phyloP scores from a whole-genome alignment of 1,140 invertebrate genomes.

The Matsumurasca onukii region DNA sequence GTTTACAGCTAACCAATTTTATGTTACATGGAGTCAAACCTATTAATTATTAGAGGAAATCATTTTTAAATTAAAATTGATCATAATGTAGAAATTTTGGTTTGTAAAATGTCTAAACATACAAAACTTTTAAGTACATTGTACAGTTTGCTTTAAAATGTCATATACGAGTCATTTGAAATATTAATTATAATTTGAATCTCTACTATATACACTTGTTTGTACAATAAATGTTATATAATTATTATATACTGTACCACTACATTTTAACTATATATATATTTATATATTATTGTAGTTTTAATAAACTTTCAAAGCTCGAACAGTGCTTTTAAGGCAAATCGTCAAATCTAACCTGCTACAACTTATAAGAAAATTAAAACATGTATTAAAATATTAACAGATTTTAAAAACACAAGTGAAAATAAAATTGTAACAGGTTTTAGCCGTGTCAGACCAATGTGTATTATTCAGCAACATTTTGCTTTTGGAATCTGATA shows the following conservation, averaged over 20 bases:
- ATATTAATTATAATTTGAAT: slow-evolving; percentile 27
- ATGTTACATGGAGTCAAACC: slow-evolving; percentile 16
- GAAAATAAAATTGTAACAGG: too few species aligned
- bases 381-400: too few species aligned
- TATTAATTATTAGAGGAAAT: slow-evolving; percentile 9
- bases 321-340: background rate
- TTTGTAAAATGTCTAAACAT: slow-evolving; percentile 14
- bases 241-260: slow-evolving; percentile 23
- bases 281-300: slow-evolving; percentile 26
- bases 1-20: too few species aligned
- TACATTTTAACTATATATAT: slow-evolving; percentile 30
- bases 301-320: slow-evolving; percentile 10
- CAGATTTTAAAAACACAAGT: too few species aligned
- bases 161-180: slow-evolving; percentile 5
- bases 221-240: slow-evolving; percentile 25
- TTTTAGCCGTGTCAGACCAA: too few species aligned
- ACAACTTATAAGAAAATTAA: too few species aligned
- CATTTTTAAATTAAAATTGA: too few species aligned
- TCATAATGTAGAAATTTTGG: slow-evolving; percentile 12
- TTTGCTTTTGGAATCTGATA: slow-evolving; percentile 14
- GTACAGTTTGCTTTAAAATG: background rate
- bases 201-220: slow-evolving; percentile 18
- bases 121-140: slow-evolving; percentile 18
- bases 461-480: slow-evolving; percentile 3
- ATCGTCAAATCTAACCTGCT: background rate